A percentile compares a stretch with the other conserved stretches of the same genome.
These are phyloP conservation scores for Heterohyrax brucei DNA, from an alignment of 2,797 vertebrate genomes.

Conservation along the genomic window DNA sequence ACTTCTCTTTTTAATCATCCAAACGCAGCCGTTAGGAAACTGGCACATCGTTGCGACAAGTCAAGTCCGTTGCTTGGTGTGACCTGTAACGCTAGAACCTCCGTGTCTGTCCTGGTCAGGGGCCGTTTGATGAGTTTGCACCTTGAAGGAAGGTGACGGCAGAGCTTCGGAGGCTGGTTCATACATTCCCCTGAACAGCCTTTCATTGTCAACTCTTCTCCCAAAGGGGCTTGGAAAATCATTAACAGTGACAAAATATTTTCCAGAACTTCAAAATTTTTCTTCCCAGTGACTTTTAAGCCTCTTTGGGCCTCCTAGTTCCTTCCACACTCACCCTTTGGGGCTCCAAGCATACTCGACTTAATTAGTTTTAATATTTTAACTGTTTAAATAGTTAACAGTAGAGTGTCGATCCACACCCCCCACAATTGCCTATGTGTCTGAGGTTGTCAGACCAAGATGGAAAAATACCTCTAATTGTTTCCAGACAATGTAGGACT, in stretches of 20 bases:
- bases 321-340: not conserved
- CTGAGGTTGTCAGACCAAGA: conserved; percentile 88
- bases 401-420: conserved; percentile 78
- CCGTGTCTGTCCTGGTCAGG: not conserved
- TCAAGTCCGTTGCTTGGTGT: not conserved
- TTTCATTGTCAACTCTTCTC: conserved; percentile 80
- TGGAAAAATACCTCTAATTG: conserved; percentile 88
- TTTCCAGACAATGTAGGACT: conserved; percentile 89
- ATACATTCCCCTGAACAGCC: not conserved
- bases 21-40: conserved; percentile 28
- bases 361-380: conserved; percentile 88
- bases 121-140: not conserved
- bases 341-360: conserved; percentile 72
- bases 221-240: conserved; percentile 69
- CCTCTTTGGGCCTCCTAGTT: conserved; percentile 75
- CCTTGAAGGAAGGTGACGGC: not conserved
- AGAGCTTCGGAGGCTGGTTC: not conserved
- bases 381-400: conserved; percentile 89
- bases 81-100: not conserved
- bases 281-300: conserved; percentile 79
- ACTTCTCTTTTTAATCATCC: conserved; percentile 19
- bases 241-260: conserved; percentile 80
- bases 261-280: conserved; percentile 79
- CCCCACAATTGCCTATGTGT: conserved; percentile 78
- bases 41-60: not conserved